Percentiles rank a stretch among this genome's conserved stretches.
These are phyloP conservation scores for Augiades crinisus DNA, from an alignment of 2,888 invertebrate genomes.

Conservation along the genomic window DNA sequence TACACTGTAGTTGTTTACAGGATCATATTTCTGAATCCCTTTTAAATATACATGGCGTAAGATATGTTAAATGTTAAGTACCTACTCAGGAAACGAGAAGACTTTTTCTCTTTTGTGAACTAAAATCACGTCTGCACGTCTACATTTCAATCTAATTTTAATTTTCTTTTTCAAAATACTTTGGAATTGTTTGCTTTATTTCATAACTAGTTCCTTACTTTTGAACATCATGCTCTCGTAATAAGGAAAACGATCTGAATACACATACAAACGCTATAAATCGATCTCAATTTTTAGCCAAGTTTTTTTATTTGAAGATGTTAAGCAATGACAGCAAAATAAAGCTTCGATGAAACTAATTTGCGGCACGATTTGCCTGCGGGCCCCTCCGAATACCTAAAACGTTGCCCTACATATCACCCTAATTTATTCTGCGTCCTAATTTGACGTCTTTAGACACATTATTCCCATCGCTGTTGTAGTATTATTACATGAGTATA, in stretches of 20 bases:
- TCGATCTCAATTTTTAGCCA: background rate
- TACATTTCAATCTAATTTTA: background rate
- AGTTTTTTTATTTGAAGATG: background rate
- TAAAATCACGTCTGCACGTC: background rate
- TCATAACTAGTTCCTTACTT: background rate
- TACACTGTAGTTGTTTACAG: too few species aligned
- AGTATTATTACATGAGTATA: slow-evolving; percentile 16
- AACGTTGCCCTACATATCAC: slow-evolving; percentile 29
- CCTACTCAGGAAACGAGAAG: background rate
- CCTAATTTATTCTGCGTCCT: slow-evolving; percentile 33
- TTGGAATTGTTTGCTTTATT: background rate
- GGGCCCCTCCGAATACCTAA: slow-evolving; percentile 33
- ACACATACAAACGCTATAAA: too few species aligned
- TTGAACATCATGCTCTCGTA: too few species aligned
- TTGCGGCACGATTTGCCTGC: slow-evolving; percentile 41
- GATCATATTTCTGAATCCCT: too few species aligned
- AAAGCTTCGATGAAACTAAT: slow-evolving; percentile 30
- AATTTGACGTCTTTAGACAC: slow-evolving; percentile 30
- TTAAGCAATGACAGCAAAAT: background rate
- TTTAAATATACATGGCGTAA: too few species aligned
- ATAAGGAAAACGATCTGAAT: too few species aligned
- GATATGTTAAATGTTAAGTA: background rate
- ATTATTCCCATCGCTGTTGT: slow-evolving; percentile 1
- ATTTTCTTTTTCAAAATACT: background rate
- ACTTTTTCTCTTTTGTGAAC: background rate